Evolutionary conservation across 2,888 invertebrate genomes (phyloP).

Genomic region (Acanthosoma haemorrhoidale): DNA sequence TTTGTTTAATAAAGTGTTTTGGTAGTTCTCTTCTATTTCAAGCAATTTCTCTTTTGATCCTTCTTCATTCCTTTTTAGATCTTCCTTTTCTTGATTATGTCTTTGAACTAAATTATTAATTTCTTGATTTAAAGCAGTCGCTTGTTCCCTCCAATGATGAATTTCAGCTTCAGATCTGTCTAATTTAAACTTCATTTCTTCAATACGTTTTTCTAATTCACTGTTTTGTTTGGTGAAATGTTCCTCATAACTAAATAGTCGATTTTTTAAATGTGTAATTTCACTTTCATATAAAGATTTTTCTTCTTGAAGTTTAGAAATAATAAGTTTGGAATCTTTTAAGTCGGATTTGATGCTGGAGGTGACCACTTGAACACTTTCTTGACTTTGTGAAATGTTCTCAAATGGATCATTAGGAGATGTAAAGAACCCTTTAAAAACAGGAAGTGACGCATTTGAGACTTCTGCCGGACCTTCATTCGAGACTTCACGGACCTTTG

Average conservation of each 20-base stretch:
- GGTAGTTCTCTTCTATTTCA: constrained; percentile 33
- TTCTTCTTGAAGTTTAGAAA: constrained; percentile 11
- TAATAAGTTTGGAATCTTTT: neutral
- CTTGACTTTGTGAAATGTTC: constrained; percentile 42
- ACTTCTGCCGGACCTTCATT: too few species aligned
- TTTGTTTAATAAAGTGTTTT: constrained; percentile 33
- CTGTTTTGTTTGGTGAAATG: neutral
- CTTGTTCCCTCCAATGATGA: constrained; percentile 24
- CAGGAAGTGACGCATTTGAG: neutral
- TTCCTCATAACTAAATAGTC: neutral
- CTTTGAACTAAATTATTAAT: constrained; percentile 46
- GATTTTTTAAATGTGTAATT: neutral
- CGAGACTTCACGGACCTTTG: neutral
- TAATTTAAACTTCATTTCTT: constrained; percentile 7
- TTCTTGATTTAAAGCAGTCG: constrained; percentile 45
- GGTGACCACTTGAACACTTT: neutral
- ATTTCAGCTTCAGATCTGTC: constrained; percentile 26
- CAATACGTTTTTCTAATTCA: neutral
- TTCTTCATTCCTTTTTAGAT: constrained; percentile 27
- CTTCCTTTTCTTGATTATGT: constrained; percentile 26
- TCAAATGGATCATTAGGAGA: constrained; percentile 23
- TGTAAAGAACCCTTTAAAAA: constrained; percentile 22
- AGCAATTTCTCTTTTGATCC: neutral
- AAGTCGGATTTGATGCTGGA: constrained; percentile 43
- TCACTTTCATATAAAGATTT: constrained; percentile 4